Percentiles rank a stretch among this genome's conserved stretches.
phyloP scores from a whole-genome alignment of 2,113 vertebrate genomes.

The Pituophis catenifer region DNA sequence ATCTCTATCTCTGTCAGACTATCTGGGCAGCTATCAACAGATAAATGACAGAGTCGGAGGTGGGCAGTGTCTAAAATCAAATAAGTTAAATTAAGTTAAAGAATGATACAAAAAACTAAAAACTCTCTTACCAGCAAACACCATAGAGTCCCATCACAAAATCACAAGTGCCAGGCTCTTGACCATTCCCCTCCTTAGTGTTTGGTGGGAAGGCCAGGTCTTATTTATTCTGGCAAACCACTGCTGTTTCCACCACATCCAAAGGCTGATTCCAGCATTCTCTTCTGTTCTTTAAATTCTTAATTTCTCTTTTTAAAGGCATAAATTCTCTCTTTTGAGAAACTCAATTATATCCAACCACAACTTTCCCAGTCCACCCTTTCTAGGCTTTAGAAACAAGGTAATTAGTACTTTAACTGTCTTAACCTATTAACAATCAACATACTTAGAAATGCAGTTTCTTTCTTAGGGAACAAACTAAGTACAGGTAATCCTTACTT shows the following conservation, averaged over 20 bases:
- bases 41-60: neutral
- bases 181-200: neutral
- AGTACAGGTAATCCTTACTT: neutral
- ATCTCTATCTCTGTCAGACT: neutral
- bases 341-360: neutral
- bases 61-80: neutral
- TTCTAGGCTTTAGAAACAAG: neutral
- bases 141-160: neutral
- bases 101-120: neutral
- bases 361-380: neutral
- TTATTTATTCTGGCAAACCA: neutral
- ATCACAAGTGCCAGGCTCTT: neutral
- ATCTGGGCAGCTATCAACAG: neutral
- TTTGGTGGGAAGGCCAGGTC: neutral
- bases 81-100: neutral
- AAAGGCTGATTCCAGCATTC: neutral
- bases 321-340: neutral
- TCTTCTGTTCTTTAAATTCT: neutral
- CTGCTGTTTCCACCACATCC: neutral
- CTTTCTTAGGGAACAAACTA: neutral
- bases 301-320: neutral
- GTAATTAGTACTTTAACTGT: neutral
- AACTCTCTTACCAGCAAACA: neutral
- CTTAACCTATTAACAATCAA: neutral
- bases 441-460: neutral